A percentile compares a stretch with the other conserved stretches of the same genome.
Evolutionary conservation across 2,113 vertebrate genomes (phyloP).

Genomic region (Pomatostomus ruficeps): DNA sequence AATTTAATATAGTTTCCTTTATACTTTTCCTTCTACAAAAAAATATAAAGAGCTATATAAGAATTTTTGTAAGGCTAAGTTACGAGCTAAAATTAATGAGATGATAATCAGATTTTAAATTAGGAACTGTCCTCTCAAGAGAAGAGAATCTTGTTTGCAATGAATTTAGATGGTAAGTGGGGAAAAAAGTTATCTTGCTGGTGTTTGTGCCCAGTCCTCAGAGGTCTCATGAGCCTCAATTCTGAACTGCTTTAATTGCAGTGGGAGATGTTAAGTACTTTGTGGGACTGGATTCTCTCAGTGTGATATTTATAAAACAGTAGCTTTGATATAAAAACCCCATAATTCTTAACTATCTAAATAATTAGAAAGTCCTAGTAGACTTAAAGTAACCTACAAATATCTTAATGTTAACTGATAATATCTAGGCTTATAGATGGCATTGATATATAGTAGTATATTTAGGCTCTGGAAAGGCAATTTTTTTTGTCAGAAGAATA

Average conservation of each 20-base stretch:
- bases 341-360: background rate
- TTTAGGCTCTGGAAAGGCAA: background rate
- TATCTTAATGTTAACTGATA: background rate
- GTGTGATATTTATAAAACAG: background rate
- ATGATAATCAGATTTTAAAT: constrained; percentile 28
- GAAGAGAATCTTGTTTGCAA: background rate
- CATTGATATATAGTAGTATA: background rate
- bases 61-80: background rate
- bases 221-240: background rate
- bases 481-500: background rate
- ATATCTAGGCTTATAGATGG: background rate
- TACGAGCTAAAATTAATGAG: background rate
- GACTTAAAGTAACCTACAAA: background rate
- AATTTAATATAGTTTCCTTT: background rate
- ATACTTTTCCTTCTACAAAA: background rate
- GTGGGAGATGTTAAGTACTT: background rate
- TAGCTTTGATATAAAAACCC: background rate
- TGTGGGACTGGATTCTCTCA: background rate
- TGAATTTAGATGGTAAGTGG: background rate
- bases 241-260: constrained; percentile 1
- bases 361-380: background rate
- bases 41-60: background rate
- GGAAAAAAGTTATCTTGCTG: background rate
- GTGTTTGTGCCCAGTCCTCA: background rate
- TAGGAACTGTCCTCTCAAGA: constrained; percentile 7